Evolutionary conservation across 2,797 vertebrate genomes (phyloP).

Genomic region (Arremon brunneinucha): DNA sequence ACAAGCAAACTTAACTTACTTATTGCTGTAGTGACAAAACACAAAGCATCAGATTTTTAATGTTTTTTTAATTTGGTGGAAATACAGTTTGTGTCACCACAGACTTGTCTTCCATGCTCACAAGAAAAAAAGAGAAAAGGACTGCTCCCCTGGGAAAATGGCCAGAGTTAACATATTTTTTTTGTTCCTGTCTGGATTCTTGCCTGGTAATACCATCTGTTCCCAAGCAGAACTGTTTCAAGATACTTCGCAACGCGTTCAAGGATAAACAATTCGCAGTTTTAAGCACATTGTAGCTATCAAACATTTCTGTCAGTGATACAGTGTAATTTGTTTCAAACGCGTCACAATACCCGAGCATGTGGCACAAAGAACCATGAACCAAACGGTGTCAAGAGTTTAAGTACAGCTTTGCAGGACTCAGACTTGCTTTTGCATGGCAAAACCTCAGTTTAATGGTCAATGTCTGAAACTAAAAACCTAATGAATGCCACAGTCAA

Average conservation of each 20-base stretch:
- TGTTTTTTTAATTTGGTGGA: background rate
- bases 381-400: background rate
- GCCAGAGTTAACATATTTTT: background rate
- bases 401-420: background rate
- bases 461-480: background rate
- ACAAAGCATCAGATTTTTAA: background rate
- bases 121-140: background rate
- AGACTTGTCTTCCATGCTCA: background rate
- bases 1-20: background rate
- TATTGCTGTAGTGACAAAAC: background rate
- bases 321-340: background rate
- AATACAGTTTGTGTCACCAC: background rate
- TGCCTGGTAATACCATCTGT: background rate
- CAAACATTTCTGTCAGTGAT: background rate
- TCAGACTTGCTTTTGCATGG: background rate
- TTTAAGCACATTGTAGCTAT: background rate
- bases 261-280: background rate
- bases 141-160: background rate
- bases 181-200: background rate
- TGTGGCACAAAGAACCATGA: rapidly evolving
- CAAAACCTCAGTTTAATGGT: background rate
- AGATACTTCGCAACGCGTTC: background rate
- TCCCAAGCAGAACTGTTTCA: background rate
- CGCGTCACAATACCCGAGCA: background rate
- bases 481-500: background rate